A percentile compares a stretch with the other conserved stretches of the same genome.
These are phyloP conservation scores for Epinephelus coioides DNA, from an alignment of 2,797 vertebrate genomes.

Conservation along the genomic window DNA sequence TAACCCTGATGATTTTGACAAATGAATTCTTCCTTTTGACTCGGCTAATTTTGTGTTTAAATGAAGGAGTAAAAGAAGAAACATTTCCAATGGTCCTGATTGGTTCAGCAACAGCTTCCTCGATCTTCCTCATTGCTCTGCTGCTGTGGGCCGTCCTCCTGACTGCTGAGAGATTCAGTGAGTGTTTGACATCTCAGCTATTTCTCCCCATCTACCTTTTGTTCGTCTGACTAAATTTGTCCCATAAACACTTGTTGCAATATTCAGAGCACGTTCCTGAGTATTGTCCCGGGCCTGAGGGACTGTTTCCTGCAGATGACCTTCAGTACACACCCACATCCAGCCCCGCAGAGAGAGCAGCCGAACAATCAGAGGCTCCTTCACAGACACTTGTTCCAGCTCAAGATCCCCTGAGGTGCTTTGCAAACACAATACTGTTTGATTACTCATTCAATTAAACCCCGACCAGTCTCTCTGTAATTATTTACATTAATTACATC, in stretches of 20 bases:
- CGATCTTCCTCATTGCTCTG: slow-evolving; percentile 65
- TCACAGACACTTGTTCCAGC: slow-evolving; percentile 2
- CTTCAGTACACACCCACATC: slow-evolving; percentile 32
- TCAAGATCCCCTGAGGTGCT: slow-evolving; percentile 55
- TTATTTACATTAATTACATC: slow-evolving; percentile 13
- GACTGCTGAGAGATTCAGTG: slow-evolving; percentile 70
- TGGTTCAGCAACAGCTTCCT: slow-evolving; percentile 66
- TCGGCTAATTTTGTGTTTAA: background rate
- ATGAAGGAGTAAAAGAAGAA: slow-evolving; percentile 58
- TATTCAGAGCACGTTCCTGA: slow-evolving; percentile 63
- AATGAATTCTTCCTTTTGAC: background rate
- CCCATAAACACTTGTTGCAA: slow-evolving; percentile 9
- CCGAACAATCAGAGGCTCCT: slow-evolving; percentile 7
- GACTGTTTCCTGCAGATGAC: slow-evolving; percentile 27
- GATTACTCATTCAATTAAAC: background rate
- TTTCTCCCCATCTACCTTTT: background rate
- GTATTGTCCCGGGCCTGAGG: slow-evolving; percentile 33
- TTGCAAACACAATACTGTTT: slow-evolving; percentile 2
- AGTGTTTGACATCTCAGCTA: slow-evolving; percentile 29
- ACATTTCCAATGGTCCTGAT: slow-evolving; percentile 59
- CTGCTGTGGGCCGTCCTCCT: slow-evolving; percentile 72
- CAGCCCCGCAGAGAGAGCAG: slow-evolving; percentile 18
- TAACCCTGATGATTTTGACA: background rate
- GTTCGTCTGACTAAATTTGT: background rate
- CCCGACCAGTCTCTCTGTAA: accelerated